Conservation (phyloP, 2,113 vertebrate genomes). For the Phoenicopterus ruber region DNA sequence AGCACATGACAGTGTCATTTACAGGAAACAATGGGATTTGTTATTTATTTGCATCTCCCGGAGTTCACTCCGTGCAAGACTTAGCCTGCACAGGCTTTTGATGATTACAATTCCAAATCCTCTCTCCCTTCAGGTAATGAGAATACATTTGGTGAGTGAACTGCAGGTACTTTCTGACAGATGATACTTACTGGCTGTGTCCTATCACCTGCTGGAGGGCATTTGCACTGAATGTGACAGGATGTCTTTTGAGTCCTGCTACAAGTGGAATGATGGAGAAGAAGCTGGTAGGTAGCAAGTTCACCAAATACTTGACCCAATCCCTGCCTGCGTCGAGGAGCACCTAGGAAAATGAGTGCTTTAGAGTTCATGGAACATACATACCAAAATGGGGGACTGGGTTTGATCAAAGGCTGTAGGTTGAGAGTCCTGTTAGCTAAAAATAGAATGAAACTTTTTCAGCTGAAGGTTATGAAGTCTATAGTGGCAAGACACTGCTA, state of each 20-base stretch:
- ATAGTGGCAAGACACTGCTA: not conserved
- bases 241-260: not conserved
- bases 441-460: not conserved
- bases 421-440: not conserved
- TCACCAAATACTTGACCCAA: not conserved
- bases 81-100: not conserved
- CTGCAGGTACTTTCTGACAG: not conserved
- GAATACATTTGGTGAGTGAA: not conserved
- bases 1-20: fast-evolving
- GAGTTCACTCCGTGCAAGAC: not conserved
- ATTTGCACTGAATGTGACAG: not conserved
- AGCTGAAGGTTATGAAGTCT: not conserved
- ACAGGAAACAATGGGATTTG: not conserved
- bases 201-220: fast-evolving
- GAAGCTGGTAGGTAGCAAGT: no score
- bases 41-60: not conserved
- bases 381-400: not conserved
- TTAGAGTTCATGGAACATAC: not conserved
- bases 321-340: no score
- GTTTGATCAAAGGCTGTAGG: not conserved
- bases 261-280: not conserved
- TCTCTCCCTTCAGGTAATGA: not conserved
- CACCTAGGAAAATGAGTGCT: not conserved
- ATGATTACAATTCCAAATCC: not conserved
- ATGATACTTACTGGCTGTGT: not conserved